Base-by-base conservation (phyloP, 2,797 vertebrate genomes). In the Heterohyrax brucei region DNA sequence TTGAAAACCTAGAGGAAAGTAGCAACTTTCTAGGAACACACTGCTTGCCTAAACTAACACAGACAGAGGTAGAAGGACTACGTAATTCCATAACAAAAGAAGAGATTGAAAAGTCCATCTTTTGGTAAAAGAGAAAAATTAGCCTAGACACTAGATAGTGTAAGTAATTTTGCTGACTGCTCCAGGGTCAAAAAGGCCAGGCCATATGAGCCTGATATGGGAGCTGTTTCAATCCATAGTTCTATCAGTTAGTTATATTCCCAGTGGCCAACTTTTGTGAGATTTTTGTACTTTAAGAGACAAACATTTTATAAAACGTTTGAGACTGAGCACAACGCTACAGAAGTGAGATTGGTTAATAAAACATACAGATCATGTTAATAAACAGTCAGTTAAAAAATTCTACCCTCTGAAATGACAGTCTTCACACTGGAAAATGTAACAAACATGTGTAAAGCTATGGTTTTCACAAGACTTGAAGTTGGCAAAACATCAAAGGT, bases 361-460 rank as follows among this genome's bases (percentile, higher is more conserved):
- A 81, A 70, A 86, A 68, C n/a, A 53, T 92, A 81, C 46, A 92
- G 75, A 70, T 73, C 22, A 19, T 75, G 70, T 81, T 79, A 93
- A 83, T 46, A 87, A 76, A 89, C 94, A 76, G 21, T 53, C 94
- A 76, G 21, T 53, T 24, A 77, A 89, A 87, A 70, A 84, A 82
- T 77, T 39, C 39, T 76, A 10, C 81, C 61, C 33, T 62, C 78
- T 75, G 28, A 94, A 87, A 14, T 91, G 66, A 92, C 94, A 81
- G 89, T 24, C 19, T 93, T 81, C 30, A 28, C 76, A 77, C 26
- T 50, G 13, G 95, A 53, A 84, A 73, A 84, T 39, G 72, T 89
- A 56, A 80, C 84, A 89, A 93, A 87, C 53, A 7, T 61, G 50
- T 62, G 12, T 80, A 91, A 90, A 90, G 50, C 50, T 53, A 53